phyloP scores from a whole-genome alignment of 2,888 invertebrate genomes.

The Trachelus iudaicus region DNA sequence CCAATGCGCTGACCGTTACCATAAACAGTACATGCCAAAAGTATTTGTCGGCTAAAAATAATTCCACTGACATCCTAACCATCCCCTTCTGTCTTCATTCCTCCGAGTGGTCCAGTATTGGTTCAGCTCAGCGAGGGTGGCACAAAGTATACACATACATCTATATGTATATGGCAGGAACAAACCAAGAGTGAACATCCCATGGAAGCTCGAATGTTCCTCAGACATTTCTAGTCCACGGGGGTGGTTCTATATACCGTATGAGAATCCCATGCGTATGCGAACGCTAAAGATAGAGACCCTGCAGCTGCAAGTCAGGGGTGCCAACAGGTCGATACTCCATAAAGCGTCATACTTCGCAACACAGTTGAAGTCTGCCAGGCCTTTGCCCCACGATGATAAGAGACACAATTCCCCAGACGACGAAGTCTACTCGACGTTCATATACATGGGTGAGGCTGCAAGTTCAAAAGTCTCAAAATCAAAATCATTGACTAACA shows the following conservation, averaged over 20 bases:
- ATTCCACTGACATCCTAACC: not conserved
- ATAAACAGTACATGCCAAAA: not conserved
- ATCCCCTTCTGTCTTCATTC: not conserved
- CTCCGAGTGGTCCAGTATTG: not conserved
- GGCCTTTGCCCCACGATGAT: not conserved
- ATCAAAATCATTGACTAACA: not conserved
- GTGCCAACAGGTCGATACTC: conserved; percentile 59
- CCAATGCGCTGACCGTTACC: not conserved
- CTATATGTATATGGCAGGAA: not conserved
- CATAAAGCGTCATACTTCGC: conserved; percentile 40
- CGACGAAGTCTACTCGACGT: not conserved
- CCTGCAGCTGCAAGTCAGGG: conserved; percentile 40
- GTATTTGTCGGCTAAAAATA: not conserved
- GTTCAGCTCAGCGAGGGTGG: not conserved
- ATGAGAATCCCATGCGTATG: not conserved
- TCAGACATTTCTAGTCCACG: not conserved
- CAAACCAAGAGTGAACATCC: not conserved
- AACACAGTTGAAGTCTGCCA: not conserved
- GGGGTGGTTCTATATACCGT: not conserved
- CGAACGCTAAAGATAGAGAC: conserved; percentile 52
- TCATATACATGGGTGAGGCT: not conserved
- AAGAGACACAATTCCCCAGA: not conserved
- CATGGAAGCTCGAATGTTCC: not conserved
- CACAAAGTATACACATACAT: not conserved
- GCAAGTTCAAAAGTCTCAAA: not conserved